Evolutionary conservation across 2,888 invertebrate genomes (phyloP).

Genomic region (Micoletzkya japonica): DNA sequence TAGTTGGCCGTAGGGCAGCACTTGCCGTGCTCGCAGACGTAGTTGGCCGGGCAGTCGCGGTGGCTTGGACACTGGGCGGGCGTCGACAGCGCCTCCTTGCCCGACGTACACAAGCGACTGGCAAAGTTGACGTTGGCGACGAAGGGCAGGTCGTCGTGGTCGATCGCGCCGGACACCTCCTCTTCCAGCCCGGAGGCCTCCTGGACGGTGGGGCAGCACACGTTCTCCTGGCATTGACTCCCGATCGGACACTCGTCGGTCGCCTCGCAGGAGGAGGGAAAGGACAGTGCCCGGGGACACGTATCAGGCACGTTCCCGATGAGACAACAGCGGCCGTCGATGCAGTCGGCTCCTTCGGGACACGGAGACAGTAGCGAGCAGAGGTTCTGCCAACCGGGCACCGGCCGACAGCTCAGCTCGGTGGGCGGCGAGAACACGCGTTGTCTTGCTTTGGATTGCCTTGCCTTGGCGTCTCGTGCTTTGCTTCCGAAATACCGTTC

Average conservation of each 20-base stretch:
- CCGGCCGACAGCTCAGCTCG: neutral
- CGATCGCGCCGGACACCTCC: neutral
- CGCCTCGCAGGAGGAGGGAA: constrained; percentile 39
- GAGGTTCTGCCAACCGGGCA: constrained; percentile 28
- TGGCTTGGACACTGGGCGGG: constrained; percentile 28
- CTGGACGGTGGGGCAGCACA: constrained; percentile 54
- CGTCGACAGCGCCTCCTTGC: constrained; percentile 25
- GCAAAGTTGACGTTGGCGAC: neutral
- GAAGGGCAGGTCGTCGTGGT: neutral
- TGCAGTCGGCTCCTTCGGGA: constrained; percentile 47
- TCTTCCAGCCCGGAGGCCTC: constrained; percentile 8
- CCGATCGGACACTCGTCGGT: constrained; percentile 50
- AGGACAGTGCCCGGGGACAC: constrained; percentile 41
- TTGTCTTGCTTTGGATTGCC: no score
- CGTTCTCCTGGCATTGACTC: constrained; percentile 44
- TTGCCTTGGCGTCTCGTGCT: no score
- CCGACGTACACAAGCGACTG: constrained; percentile 29
- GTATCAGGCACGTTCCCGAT: constrained; percentile 35
- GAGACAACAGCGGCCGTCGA: constrained; percentile 46
- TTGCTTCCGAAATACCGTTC: no score
- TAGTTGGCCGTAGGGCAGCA: constrained; percentile 30
- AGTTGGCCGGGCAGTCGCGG: constrained; percentile 33
- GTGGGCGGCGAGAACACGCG: neutral
- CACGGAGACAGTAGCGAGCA: constrained; percentile 47
- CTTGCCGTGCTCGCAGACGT: constrained; percentile 28